Base-by-base conservation (phyloP, 2,888 invertebrate genomes). In the Notocelia uddmanniana region DNA sequence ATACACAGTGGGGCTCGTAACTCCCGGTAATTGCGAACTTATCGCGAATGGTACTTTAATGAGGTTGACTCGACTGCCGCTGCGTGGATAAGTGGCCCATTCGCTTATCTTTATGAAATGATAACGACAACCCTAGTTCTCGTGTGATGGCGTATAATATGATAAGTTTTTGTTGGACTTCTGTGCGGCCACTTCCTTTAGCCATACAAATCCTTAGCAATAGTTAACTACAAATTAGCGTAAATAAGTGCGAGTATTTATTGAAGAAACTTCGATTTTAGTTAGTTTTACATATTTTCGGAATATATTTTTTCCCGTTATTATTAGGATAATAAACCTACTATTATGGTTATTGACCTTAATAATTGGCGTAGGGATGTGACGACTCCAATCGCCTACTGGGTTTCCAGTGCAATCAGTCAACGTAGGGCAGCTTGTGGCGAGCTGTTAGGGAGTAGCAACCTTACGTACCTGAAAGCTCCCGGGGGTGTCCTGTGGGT, bases 31-130 rank as follows among this genome's bases (percentile, higher is more conserved):
- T 89, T 85, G 84, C 79, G 68, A 80, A 82, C 84, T 87, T 91
- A 91, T 91, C 91, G 81, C 74, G 79, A 80, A 83, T 83, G 79
- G 81, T 79, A 77, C 79, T 82, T 84, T 89, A 89, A 90, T 85
- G 85, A 85, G 86, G 78, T 79, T 80, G 80, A 79, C 76, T 84
- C 80, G 80, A 80, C 76, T 84, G 81, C 81, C 77, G 80, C 78
- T 73, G 48, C 52, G 67, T 73, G 78, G 84, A 86, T 86, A 86
- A 85, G 78, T 66, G 70, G 76, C 74, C 67, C 31, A 80, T 74
- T 77, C 75, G 63, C 79, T 86, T 89, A 89, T 89, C 88, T 86
- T 80, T 85, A 85, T 78, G 69, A 68, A 64, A 68, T 60, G 69
- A 69, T 68, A 73, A 54, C 63, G 57, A 58, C 68, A 64, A 68